Evolutionary conservation across 1,140 invertebrate genomes (phyloP).

Genomic region (Bathynomus jamesi): DNA sequence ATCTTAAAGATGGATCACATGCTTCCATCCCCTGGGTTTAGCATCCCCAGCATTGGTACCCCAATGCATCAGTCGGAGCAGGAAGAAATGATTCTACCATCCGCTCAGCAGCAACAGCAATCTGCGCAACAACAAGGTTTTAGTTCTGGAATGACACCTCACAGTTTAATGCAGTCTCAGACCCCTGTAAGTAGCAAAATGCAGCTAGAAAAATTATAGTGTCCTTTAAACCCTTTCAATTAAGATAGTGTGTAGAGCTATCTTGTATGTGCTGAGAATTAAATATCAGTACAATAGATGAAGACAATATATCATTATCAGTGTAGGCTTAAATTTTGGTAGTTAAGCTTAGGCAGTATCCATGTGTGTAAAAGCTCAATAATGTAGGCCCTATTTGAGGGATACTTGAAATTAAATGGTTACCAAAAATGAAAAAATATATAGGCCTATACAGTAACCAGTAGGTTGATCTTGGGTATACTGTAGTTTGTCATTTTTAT

Average conservation of each 20-base stretch:
- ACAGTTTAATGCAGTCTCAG: slow-evolving; percentile 72
- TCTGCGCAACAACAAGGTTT: slow-evolving; percentile 39
- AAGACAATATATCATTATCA: no score
- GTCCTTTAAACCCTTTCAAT: not conserved
- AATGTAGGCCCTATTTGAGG: no score
- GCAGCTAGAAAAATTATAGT: slow-evolving; percentile 17
- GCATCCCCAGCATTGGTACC: slow-evolving; percentile 81
- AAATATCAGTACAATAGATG: no score
- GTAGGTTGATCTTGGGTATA: no score
- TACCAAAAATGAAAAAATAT: no score
- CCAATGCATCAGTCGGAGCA: slow-evolving; percentile 84
- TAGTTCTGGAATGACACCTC: slow-evolving; percentile 51
- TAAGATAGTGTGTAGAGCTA: not conserved
- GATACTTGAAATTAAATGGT: no score
- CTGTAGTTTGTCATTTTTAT: no score
- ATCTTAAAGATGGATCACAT: slow-evolving; percentile 78
- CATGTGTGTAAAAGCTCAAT: no score
- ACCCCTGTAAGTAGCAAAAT: slow-evolving; percentile 58
- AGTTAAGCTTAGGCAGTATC: no score
- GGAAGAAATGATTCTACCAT: slow-evolving; percentile 74
- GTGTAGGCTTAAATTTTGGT: no score
- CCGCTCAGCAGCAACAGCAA: slow-evolving; percentile 59
- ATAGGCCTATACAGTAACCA: no score
- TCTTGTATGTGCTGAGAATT: not conserved
- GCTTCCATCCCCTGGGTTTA: slow-evolving; percentile 77